Conservation (phyloP, 2,113 vertebrate species). For the Lepisosteus oculatus region DNA sequence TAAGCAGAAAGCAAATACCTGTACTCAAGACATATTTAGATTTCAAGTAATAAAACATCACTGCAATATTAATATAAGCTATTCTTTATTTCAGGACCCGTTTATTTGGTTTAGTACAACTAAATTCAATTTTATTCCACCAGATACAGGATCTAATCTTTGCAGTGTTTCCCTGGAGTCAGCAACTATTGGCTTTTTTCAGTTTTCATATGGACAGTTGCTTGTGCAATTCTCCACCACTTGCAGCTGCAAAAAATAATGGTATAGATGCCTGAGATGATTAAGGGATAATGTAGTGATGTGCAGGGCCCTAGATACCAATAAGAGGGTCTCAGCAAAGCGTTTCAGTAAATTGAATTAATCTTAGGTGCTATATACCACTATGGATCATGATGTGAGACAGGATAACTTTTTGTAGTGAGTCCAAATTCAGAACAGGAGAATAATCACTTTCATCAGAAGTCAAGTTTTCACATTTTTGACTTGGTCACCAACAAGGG, state of each 20-base stretch:
- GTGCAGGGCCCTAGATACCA: constrained; percentile 38
- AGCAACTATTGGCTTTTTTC: constrained; percentile 5
- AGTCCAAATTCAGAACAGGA: neutral
- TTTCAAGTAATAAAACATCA: no score
- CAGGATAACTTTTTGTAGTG: neutral
- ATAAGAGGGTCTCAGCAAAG: constrained; percentile 37
- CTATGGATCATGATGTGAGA: constrained; percentile 32
- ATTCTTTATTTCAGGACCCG: no score
- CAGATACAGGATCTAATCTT: neutral
- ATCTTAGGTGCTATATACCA: constrained; percentile 31
- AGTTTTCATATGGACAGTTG: constrained; percentile 33
- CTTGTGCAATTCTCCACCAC: constrained; percentile 29
- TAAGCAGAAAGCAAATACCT: no score
- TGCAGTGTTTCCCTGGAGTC: constrained; percentile 19
- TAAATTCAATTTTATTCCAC: no score
- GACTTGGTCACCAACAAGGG: no score
- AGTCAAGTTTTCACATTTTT: no score
- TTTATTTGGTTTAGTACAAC: no score
- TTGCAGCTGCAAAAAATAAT: constrained; percentile 32
- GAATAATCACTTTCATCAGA: neutral
- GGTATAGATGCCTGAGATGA: constrained; percentile 30
- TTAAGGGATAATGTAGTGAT: constrained; percentile 39
- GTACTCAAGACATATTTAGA: no score
- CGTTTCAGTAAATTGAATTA: constrained; percentile 38
- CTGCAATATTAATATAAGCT: no score